Conservation (phyloP, 1,140 invertebrate genomes). For the Globodera ellingtonae region DNA sequence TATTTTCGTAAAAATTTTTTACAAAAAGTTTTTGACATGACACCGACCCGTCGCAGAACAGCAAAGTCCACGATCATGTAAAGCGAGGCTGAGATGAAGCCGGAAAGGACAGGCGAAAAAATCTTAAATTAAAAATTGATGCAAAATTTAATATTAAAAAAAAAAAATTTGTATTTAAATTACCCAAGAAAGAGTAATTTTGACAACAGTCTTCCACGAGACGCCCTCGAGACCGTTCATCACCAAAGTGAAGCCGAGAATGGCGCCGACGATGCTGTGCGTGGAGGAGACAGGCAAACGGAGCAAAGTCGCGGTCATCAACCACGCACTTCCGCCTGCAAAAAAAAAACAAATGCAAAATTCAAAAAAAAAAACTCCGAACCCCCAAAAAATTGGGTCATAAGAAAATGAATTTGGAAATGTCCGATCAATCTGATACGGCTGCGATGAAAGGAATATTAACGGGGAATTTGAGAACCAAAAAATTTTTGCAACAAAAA, state of each 20-base stretch:
- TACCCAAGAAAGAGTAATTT: constrained; percentile 72
- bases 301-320: constrained; percentile 86
- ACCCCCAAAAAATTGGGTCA: too few species aligned
- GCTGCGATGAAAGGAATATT: too few species aligned
- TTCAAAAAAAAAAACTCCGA: too few species aligned
- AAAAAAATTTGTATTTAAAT: not conserved
- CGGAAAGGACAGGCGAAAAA: constrained; percentile 46
- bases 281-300: constrained; percentile 88
- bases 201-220: constrained; percentile 77
- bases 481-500: not conserved
- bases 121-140: constrained; percentile 2
- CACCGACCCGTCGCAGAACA: constrained; percentile 65
- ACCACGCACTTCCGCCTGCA: constrained; percentile 72
- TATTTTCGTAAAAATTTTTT: constrained; percentile 1
- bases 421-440: too few species aligned
- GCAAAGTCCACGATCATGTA: constrained; percentile 48
- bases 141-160: not conserved
- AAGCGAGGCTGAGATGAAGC: constrained; percentile 37
- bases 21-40: not conserved
- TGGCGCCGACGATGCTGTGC: constrained; percentile 89
- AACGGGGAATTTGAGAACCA: not conserved
- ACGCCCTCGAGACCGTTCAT: constrained; percentile 82
- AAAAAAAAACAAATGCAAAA: not conserved
- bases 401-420: too few species aligned
- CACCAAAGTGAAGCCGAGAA: constrained; percentile 90